Base-by-base conservation (phyloP, 1,140 invertebrate genomes). In the Drosophila watanabei region DNA sequence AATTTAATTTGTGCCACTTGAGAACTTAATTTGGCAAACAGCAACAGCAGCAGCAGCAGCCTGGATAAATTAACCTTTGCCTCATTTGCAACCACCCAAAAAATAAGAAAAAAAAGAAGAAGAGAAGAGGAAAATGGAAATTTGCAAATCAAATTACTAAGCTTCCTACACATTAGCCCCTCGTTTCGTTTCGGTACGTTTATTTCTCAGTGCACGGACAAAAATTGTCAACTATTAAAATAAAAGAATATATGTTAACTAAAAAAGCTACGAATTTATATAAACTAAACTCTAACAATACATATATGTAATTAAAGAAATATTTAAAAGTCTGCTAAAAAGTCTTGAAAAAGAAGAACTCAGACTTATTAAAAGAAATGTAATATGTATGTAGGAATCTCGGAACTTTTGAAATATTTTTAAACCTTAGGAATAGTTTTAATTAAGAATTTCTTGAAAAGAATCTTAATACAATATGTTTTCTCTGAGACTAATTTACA, bases 111-210 rank as follows among this genome's bases (percentile, higher is more conserved):
- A 59, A 39, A 39, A 45, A 48, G 30, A 24, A 11, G 30, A 20
- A 30, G n/a, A 11, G 28, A 43, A 56, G 7, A n/a, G 18, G 32
- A 52, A 45, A 24, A 39, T 56, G 61, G 24, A 57, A 76, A 77
- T 77, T 77, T 77, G 54, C 61, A 77, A 77, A 77, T 77, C 72
- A 66, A 77, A 77, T 77, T 77, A 77, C 61, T 58, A 66, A 52
- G 61, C 75, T 66, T 73, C 54, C 70, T 73, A 30, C 70, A 73
- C 57, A 73, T 73, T 75, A 73, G 56, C 45, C 20, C 18, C 52
- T 51, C 37, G 9, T 33, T 20, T 11, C 20, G 20, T 16, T 5
- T 39, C 14, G 33, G 14, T 57, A 39, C 54, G 35, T 57, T 57
- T 28, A 57, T 24, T 57, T 28, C 54, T 18, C 20, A 57, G 54